Evolutionary conservation across 2,888 invertebrate species (phyloP).

Genomic region (Drosophila yooni): DNA sequence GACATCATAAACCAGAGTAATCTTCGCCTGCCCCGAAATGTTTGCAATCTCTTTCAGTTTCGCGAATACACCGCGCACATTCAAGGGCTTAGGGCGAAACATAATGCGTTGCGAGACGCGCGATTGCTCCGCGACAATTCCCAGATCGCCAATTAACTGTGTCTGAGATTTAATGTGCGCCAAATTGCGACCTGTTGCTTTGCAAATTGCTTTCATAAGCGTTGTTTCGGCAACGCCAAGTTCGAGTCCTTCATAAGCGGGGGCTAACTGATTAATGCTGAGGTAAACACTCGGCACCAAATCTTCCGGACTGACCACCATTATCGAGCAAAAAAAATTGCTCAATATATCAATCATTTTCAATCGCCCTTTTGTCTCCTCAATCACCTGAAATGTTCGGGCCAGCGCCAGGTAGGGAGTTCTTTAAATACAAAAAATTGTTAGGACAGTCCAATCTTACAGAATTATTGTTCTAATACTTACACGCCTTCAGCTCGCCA

Average conservation of each 20-base stretch:
- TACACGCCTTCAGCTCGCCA: slow-evolving; percentile 91
- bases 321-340: slow-evolving; percentile 96
- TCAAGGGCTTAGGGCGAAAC: slow-evolving; percentile 92
- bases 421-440: slow-evolving; percentile 85
- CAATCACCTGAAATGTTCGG: slow-evolving; percentile 95
- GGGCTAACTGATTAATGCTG: slow-evolving; percentile 97
- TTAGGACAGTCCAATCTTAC: too few species aligned
- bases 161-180: slow-evolving; percentile 91
- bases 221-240: slow-evolving; percentile 97
- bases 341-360: slow-evolving; percentile 96
- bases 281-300: slow-evolving; percentile 95
- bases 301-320: slow-evolving; percentile 94
- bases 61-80: slow-evolving; percentile 90
- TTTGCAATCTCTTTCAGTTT: slow-evolving; percentile 94
- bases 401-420: slow-evolving; percentile 97
- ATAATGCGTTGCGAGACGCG: slow-evolving; percentile 94
- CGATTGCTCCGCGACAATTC: slow-evolving; percentile 94
- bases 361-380: slow-evolving; percentile 92
- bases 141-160: slow-evolving; percentile 92
- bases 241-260: slow-evolving; percentile 97
- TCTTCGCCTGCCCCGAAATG: slow-evolving; percentile 94
- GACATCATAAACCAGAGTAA: slow-evolving; percentile 95
- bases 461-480: slow-evolving; percentile 47
- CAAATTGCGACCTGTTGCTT: slow-evolving; percentile 93
- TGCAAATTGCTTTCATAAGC: slow-evolving; percentile 96